Conservation (phyloP, 1,140 invertebrate genomes). For the Cardiocondyla obscurior region DNA sequence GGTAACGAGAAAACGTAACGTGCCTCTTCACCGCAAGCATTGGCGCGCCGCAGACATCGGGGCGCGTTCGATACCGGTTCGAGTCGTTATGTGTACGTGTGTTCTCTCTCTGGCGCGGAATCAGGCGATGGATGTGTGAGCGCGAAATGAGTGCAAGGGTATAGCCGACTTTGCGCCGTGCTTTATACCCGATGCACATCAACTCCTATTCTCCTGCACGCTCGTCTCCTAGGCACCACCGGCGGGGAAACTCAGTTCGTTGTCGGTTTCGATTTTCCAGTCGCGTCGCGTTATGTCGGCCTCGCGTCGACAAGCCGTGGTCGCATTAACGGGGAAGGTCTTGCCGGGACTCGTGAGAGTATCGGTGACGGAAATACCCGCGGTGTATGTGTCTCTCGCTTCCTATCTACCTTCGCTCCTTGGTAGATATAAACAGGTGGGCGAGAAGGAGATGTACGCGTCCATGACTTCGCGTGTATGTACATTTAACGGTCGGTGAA, state of each 20-base stretch:
- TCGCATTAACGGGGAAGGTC: slow-evolving; percentile 40
- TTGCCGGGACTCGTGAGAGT: slow-evolving; percentile 47
- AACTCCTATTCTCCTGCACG: slow-evolving; percentile 47
- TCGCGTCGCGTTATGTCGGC: slow-evolving; percentile 58
- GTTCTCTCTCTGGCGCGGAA: not conserved
- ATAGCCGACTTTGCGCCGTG: slow-evolving; percentile 43
- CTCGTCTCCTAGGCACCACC: slow-evolving; percentile 19
- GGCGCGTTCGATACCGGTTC: slow-evolving; percentile 34
- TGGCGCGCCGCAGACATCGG: slow-evolving; percentile 28
- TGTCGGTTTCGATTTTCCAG: slow-evolving; percentile 57
- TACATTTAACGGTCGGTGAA: slow-evolving; percentile 38
- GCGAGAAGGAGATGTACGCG: not conserved
- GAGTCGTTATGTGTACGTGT: not conserved
- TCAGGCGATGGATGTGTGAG: not conserved
- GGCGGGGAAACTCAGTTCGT: slow-evolving; percentile 42
- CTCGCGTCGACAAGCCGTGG: slow-evolving; percentile 40
- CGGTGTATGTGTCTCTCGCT: not conserved
- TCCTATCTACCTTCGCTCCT: not conserved
- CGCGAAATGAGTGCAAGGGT: slow-evolving; percentile 47
- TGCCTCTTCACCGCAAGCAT: slow-evolving; percentile 52
- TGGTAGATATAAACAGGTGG: slow-evolving; percentile 31
- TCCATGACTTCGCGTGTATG: slow-evolving; percentile 17
- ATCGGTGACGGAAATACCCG: slow-evolving; percentile 36
- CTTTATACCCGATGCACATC: slow-evolving; percentile 54
- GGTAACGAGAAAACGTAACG: slow-evolving; percentile 56